Evolutionary conservation across 1,140 invertebrate species (phyloP).

Genomic region (Heliconius eleuchia): DNA sequence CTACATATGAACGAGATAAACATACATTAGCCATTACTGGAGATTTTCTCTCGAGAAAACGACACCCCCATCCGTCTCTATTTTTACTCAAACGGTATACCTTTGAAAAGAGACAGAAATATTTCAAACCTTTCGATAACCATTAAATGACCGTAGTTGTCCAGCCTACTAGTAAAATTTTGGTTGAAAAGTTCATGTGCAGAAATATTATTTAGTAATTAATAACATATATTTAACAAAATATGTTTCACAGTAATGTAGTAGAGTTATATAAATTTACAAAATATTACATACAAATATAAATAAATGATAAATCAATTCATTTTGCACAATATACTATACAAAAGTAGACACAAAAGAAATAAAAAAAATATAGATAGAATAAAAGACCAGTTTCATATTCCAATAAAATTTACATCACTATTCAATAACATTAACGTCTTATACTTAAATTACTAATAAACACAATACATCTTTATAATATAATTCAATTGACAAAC

Average conservation of each 20-base stretch:
- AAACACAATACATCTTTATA: too few relatives aligned
- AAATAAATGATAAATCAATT: not conserved
- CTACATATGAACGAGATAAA: conserved; percentile 74
- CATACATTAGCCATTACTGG: conserved; percentile 63
- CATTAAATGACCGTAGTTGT: conserved; percentile 59
- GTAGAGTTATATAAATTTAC: not conserved
- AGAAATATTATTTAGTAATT: not conserved
- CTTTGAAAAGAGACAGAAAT: conserved; percentile 64
- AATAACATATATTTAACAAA: not conserved
- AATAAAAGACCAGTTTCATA: too few relatives aligned
- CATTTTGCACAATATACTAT: not conserved
- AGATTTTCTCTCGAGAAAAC: conserved; percentile 67
- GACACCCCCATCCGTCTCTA: conserved; percentile 71
- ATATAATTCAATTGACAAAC: not conserved
- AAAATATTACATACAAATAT: not conserved
- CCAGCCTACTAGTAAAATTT: conserved; percentile 32
- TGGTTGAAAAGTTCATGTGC: not conserved
- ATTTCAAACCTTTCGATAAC: conserved; percentile 50
- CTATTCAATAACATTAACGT: too few relatives aligned
- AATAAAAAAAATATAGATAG: not conserved
- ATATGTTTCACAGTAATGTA: not conserved
- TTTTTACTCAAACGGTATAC: conserved; percentile 53
- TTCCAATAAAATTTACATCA: too few relatives aligned
- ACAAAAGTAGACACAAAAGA: too few relatives aligned
- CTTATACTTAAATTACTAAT: too few relatives aligned